Evolutionary conservation across 2,888 invertebrate species (phyloP), one percentile per base, ranked within the genome.

Genomic region (Calephelis perditalis): DNA sequence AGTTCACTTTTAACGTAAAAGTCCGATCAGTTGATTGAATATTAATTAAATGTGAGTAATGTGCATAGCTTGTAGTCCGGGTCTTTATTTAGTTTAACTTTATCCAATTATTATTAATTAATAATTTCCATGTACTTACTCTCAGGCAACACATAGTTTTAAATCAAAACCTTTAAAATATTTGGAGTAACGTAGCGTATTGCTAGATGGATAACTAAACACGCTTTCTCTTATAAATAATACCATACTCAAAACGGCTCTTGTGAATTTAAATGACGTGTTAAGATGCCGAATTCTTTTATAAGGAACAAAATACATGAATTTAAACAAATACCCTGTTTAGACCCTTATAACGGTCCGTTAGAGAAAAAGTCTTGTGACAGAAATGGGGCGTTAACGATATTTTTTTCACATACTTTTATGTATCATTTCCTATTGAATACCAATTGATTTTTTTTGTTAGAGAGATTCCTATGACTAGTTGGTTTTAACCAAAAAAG

Each of bases 231-330:
- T 7, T 15, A 1, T 56, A 55, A n/a, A 35, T 65, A 58, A 43
- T 8, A 45, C 65, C 65, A 56, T 11, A 58, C 55, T 15, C 62
- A 61, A 67, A 71, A 68, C 63, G 65, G 70, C 76, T 73, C 66
- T 71, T 67, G 68, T 77, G 81, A 82, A 80, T 81, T 78, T 72
- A 77, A 81, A 82, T 72, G 77, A 78, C 76, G 73, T 73, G 81
- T 79, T 81, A 80, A 78, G 76, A 77, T 71, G 73, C 65, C 65
- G 67, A 73, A 75, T 77, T 75, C 72, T 74, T 76, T 77, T 75
- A 71, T 72, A 72, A 66, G 65, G 69, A 72, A 74, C 73, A 77
- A 76, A 75, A 73, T 71, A 73, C 74, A 71, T 75, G 75, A 77
- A 78, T 70, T 73, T 71, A 70, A 67, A 63, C 68, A 71, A 70